Base-by-base conservation (phyloP, 2,888 invertebrate genomes). In the Pachliopta kotzebuea region DNA sequence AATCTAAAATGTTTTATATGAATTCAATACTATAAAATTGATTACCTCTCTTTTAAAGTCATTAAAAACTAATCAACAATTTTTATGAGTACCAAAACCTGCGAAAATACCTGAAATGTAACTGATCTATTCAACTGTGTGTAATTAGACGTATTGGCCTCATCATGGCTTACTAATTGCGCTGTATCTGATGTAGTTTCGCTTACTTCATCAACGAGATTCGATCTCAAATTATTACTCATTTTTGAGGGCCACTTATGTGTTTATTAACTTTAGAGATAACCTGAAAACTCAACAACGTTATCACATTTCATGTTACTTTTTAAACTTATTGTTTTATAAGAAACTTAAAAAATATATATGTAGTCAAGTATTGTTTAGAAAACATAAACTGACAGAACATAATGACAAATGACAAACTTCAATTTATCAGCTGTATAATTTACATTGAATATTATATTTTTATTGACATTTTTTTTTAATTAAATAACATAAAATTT, bases 131-230 rank as follows among this genome's bases (percentile, higher is more conserved):
- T 88, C 7, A 86, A 75, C 59, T 83, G 82, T 18, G 84, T 78
- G 70, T 77, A 82, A 67, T 84, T 85, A 20, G 91, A 90, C 59
- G 85, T 84, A 66, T 83, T 84, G 11, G 90, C 83, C 70, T 84
- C 88, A 68, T 88, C 86, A 76, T 83, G 79, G 71, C 77, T 84
- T 45, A 90, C 68, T 70, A 90, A 69, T 66, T 86, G 86, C 8
- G 86, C 88, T 62, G 89, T 90, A 63, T 90, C 90, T 3, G 86
- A 83, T 59, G 86, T 85, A 17, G 80, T 81, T 74, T 82, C 84
- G 74, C 81, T 85, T 49, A 68, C 78, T 63, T 78, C 84, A 20
- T 83, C 83, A 65, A 71, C 72, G 21, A 63, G 72, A 71, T 61
- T 78, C 72, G 66, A 74, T 26, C 23, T 73, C 31, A 79, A 75